Base-by-base conservation (phyloP, 2,888 invertebrate species). In the Eupithecia subfuscata region DNA sequence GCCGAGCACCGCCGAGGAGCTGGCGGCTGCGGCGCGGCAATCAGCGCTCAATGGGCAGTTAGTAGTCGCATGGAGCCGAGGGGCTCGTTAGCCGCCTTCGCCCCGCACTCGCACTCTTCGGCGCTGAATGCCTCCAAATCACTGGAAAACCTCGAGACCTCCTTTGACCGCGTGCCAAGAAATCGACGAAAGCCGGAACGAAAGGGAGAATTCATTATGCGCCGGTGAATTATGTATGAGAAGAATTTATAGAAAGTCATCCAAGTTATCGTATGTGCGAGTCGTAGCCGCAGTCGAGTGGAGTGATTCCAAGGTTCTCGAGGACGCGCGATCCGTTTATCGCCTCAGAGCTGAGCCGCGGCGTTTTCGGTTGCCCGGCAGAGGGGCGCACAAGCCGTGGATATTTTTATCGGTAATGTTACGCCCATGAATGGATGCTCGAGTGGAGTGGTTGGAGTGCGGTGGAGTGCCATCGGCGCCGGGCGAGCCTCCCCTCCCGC, bases 121-220 rank as follows among this genome's bases (percentile, higher is more conserved):
- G 25, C 60, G 14, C 60, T 74, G 74, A 77, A 75, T 71, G 75
- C 70, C 34, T 75, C 69, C 80, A 78, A 75, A 75, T 76, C 75
- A 75, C 75, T 78, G 76, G 75, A 75, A 76, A 75, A 64, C 76
- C 69, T 71, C 69, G 30, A 73, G 76, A 65, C 30, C 72, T 73
- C 70, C 70, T 79, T 79, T 78, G 79, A 79, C 64, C 67, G 75
- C 74, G 76, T 74, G 80, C 80, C 80, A 81, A 81, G 63, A 75
- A 71, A 74, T 74, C 69, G 71, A 68, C 72, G 67, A 69, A 78
- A 68, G 60, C 45, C 52, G 73, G 43, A 76, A 76, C 56, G 48
- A 63, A 78, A 79, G 65, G 70, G 75, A 75, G 60, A 75, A 78
- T 75, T 74, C 75, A 78, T 79, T 70, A 73, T 68, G 69, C 30